phyloP scores from a whole-genome alignment of 2,797 vertebrate species.

The Cryptoblepharus egeriae region DNA sequence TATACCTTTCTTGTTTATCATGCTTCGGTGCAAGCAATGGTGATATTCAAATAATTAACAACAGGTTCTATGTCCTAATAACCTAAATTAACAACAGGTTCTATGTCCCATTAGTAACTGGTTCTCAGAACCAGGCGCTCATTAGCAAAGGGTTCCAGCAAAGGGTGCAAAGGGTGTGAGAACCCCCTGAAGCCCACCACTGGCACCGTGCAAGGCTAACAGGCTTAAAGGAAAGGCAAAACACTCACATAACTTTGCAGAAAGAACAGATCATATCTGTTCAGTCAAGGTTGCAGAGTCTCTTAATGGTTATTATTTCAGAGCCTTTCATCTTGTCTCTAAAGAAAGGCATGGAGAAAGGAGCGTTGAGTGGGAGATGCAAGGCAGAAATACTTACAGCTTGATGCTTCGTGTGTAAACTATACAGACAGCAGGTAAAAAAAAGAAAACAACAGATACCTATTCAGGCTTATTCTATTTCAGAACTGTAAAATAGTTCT shows the following conservation, averaged over 20 bases:
- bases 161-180: too few relatives aligned
- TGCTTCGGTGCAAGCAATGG: too few relatives aligned
- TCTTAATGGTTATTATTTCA: slow-evolving; percentile 27
- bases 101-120: too few relatives aligned
- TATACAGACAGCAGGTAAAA: neutral
- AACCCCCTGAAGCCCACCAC: too few relatives aligned
- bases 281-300: slow-evolving; percentile 25
- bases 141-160: too few relatives aligned
- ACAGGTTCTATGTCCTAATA: too few relatives aligned
- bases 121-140: too few relatives aligned
- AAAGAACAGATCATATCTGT: slow-evolving; percentile 4
- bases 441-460: slow-evolving; percentile 19
- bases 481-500: slow-evolving; percentile 51
- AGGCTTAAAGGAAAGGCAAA: slow-evolving; percentile 27
- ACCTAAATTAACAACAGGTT: too few relatives aligned
- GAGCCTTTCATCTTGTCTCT: slow-evolving; percentile 39
- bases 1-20: slow-evolving; percentile 37
- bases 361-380: slow-evolving; percentile 18
- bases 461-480: slow-evolving; percentile 34
- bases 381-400: slow-evolving; percentile 32
- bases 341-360: neutral
- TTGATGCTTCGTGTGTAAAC: slow-evolving; percentile 26
- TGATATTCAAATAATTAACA: too few relatives aligned
- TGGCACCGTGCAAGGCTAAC: slow-evolving; percentile 10
- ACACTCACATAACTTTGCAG: slow-evolving; percentile 12